Conservation (phyloP, 2,888 invertebrate genomes). For the Zhengitettix transpicula region DNA sequence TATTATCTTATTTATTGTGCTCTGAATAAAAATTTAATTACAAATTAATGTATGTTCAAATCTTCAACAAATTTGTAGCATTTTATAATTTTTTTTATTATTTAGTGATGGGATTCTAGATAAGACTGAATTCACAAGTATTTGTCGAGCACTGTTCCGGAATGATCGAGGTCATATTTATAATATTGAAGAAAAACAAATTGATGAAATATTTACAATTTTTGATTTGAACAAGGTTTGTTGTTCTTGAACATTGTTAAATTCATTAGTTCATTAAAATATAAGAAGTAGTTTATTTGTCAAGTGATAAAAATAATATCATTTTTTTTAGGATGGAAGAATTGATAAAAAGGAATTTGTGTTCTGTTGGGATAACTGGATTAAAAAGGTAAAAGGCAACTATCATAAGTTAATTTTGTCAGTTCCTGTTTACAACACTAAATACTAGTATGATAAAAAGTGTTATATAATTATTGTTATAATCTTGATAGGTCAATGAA, state of each 20-base stretch:
- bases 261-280: background rate
- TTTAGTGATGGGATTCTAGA: constrained; percentile 60
- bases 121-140: constrained; percentile 57
- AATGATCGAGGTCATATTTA: constrained; percentile 76
- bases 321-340: constrained; percentile 37
- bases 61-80: background rate
- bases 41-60: no score
- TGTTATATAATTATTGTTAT: no score
- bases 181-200: constrained; percentile 48
- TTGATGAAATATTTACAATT: constrained; percentile 60
- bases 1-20: no score
- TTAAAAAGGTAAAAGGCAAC: constrained; percentile 47
- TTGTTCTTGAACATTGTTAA: background rate
- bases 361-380: constrained; percentile 80
- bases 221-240: constrained; percentile 53
- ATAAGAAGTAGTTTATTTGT: background rate
- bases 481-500: no score
- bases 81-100: constrained; percentile 4
- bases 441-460: no score
- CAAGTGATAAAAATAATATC: background rate
- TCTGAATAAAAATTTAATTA: no score
- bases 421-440: no score
- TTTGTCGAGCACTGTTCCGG: constrained; percentile 72
- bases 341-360: constrained; percentile 71
- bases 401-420: no score